Base-by-base conservation (phyloP, 2,888 invertebrate species). In the Poecilus cupreus region DNA sequence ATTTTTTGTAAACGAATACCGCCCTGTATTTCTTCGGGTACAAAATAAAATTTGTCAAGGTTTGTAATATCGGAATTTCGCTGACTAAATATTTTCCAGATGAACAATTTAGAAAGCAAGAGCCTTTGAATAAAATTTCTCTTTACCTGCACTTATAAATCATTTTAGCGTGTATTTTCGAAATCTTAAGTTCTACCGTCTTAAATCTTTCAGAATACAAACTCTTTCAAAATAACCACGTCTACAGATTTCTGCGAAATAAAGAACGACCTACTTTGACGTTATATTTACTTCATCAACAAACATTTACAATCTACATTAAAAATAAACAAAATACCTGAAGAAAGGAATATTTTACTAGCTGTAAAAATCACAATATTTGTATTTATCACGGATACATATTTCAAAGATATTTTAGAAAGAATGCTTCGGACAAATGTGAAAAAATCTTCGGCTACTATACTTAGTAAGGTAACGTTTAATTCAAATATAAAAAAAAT, bases 61-160 rank as follows among this genome's bases (percentile, higher is more conserved):
- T 68, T 68, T 37, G 60, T 60, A 37, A 37, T 39, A 68, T 68
- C 64, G 72, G 37, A 72, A 43, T 46, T 72, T 22, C 39, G 72
- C 72, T 46, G 72, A 72, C 24, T 72, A 46, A 49, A 72, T 46
- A 24, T 46, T 22, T 72, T 72, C 72, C 72, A 72, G 72, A 32
- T 49, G 72, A 72, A 72, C 46, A 46, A 72, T 72, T 72, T 37
- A 46, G 49, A 72, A 72, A 72, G 72, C 72, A 72, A 49, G 46
- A 16, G 13, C 46, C 37, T 46, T 37, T 46, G 46, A 72, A 46
- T 46, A 46, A 43, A 72, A 72, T 72, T 72, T 72, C 64, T 68
- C 37, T 68, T 68, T 37, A 68, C 64, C 64, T 68, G 64, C 37
- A 68, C 37, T 68, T 68, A 68, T 68, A 37, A 22, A 37, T 32